Percentiles rank a stretch among this genome's conserved stretches.
Conservation (phyloP, 2,888 invertebrate genomes). For the Clunio marinus region DNA sequence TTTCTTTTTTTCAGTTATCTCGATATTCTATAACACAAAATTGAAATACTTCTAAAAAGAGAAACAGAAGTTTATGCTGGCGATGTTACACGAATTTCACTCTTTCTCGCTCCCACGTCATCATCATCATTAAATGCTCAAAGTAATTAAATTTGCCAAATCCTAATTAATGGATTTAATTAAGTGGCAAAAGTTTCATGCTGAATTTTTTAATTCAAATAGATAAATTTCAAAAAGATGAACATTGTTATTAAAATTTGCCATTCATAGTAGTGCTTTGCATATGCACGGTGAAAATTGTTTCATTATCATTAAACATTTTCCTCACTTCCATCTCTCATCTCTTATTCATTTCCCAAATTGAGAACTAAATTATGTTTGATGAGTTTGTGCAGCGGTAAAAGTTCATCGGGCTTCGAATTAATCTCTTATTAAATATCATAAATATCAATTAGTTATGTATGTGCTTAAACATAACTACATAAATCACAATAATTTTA, state of each 20-base stretch:
- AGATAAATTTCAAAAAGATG: neutral
- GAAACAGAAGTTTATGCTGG: too few relatives aligned
- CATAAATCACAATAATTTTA: too few relatives aligned
- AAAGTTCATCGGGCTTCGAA: neutral
- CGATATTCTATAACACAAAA: too few relatives aligned
- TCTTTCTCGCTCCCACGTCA: neutral
- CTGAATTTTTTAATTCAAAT: neutral
- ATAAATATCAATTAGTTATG: constrained; percentile 10
- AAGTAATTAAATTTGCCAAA: constrained; percentile 10
- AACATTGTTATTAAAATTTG: neutral
- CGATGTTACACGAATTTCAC: too few relatives aligned
- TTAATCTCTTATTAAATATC: constrained; percentile 6
- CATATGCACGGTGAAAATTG: neutral
- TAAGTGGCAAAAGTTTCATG: neutral
- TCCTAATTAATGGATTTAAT: neutral
- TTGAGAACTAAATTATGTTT: constrained; percentile 5
- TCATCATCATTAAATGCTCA: too few relatives aligned
- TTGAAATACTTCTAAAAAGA: too few relatives aligned
- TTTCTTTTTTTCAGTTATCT: too few relatives aligned
- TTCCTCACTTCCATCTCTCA: too few relatives aligned
- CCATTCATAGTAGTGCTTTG: neutral
- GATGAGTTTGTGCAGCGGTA: constrained; percentile 5
- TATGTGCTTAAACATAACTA: too few relatives aligned
- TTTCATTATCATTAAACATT: neutral
- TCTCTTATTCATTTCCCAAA: neutral